Conservation (phyloP, 2,797 vertebrate species). For the Ctenopoma multispine region DNA sequence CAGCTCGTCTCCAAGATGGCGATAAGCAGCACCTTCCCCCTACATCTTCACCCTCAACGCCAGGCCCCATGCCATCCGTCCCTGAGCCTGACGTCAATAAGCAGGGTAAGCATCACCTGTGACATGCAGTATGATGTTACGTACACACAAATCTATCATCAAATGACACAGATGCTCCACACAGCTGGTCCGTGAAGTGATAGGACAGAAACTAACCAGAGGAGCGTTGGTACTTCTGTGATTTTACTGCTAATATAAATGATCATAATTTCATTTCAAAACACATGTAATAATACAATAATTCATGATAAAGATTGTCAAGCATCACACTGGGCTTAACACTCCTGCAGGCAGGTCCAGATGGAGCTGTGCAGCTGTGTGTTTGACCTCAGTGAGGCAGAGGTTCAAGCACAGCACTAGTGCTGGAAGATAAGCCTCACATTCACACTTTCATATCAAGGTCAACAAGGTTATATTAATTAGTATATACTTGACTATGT, state of each 20-base stretch:
- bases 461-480: neutral
- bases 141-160: conserved; percentile 8
- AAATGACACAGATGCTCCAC: conserved; percentile 17
- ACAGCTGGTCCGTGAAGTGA: conserved; percentile 27
- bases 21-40: conserved; percentile 78
- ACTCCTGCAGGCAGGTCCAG: conserved; percentile 18
- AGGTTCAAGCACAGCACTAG: neutral
- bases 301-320: neutral
- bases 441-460: conserved; percentile 2
- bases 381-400: conserved; percentile 9
- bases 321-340: conserved; percentile 6
- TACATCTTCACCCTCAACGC: conserved; percentile 61
- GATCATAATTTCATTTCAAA: neutral
- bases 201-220: neutral
- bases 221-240: neutral
- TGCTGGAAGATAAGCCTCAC: conserved; percentile 11
- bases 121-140: conserved; percentile 12
- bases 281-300: neutral
- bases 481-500: neutral
- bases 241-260: neutral
- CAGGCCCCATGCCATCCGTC: conserved; percentile 63
- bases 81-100: conserved; percentile 69
- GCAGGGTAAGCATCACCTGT: conserved; percentile 71
- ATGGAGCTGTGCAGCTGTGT: conserved; percentile 13
- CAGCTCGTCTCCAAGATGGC: conserved; percentile 82